Conservation (phyloP, 2,888 invertebrate genomes). For the Dromius quadrimaculatus region DNA sequence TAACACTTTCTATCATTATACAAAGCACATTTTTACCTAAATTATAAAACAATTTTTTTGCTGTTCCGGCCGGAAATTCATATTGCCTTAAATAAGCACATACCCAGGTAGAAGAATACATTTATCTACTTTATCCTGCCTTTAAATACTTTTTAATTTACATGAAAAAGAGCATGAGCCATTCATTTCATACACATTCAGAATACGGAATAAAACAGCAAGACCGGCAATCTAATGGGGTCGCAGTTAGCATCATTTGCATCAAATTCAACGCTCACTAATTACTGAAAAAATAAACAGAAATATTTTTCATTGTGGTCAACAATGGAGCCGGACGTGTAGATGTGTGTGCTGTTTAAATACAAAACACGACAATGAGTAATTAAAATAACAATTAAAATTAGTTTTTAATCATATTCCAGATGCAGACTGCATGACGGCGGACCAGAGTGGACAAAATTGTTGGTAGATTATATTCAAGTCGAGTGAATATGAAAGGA, state of each 20-base stretch:
- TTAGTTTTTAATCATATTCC: constrained; percentile 63
- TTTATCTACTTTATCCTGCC: constrained; percentile 9
- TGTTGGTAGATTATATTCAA: too few relatives aligned
- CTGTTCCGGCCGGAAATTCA: not conserved
- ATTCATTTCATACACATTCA: constrained; percentile 5
- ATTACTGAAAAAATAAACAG: constrained; percentile 49
- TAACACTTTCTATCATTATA: too few relatives aligned
- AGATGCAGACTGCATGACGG: constrained; percentile 59
- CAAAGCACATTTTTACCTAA: too few relatives aligned
- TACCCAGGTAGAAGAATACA: not conserved
- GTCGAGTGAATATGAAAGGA: too few relatives aligned
- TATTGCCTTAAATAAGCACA: not conserved
- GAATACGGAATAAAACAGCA: constrained; percentile 7
- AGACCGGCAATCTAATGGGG: not conserved
- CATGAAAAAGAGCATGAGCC: constrained; percentile 25
- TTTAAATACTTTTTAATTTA: constrained; percentile 44
- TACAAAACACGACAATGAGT: constrained; percentile 59
- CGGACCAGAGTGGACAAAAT: too few relatives aligned
- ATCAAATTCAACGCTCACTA: constrained; percentile 41
- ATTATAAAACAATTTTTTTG: not conserved
- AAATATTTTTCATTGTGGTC: constrained; percentile 45
- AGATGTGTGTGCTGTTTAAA: constrained; percentile 21
- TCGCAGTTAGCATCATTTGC: constrained; percentile 38
- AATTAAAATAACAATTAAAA: constrained; percentile 64
- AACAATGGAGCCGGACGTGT: constrained; percentile 49